Base-by-base conservation (phyloP, 2,888 invertebrate genomes). In the Plemyria rubiginata region DNA sequence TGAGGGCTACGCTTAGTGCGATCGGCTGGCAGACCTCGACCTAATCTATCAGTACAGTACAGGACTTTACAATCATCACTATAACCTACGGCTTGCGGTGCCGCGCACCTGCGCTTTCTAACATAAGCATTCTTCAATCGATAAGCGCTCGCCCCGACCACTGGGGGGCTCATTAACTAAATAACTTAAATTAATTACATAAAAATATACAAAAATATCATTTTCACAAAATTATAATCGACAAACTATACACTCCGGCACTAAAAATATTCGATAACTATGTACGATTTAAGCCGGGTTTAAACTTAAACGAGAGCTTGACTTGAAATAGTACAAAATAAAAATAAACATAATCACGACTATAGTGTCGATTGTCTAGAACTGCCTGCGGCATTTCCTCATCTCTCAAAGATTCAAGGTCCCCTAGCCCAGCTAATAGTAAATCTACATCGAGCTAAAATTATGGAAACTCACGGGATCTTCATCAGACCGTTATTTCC, bases 191-290 rank as follows among this genome's bases (percentile, higher is more conserved):
- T 84, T 86, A 88, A 84, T 87, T 88, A 90, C 91, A 90, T 90
- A 86, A 91, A 90, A 92, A 92, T 92, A 91, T 92, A 92, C 92
- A 92, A 91, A 92, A 91, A 92, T 92, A 92, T 91, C 90, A 89
- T 92, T 90, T 91, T 88, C 91, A 92, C 90, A 90, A 92, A 89
- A 90, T 88, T 85, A 91, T 88, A 90, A 87, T 86, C 82, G 84
- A 87, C 85, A 81, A 86, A 90, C 89, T 92, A 91, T 92, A 92
- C 92, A 92, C 76, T 82, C 89, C 91, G 90, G 90, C 90, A 85
- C 86, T 87, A 87, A 89, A 86, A 84, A 88, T 86, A 88, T 87
- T 88, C 88, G 88, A 90, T 88, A 87, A 85, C 86, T 87, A 90
- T 88, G 89, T 88, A 89, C 91, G 87, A 90, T 89, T 87, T 85